These are phyloP conservation scores for Sebastolobus altivelis DNA, from an alignment of 2,797 vertebrate genomes.

Conservation along the genomic window DNA sequence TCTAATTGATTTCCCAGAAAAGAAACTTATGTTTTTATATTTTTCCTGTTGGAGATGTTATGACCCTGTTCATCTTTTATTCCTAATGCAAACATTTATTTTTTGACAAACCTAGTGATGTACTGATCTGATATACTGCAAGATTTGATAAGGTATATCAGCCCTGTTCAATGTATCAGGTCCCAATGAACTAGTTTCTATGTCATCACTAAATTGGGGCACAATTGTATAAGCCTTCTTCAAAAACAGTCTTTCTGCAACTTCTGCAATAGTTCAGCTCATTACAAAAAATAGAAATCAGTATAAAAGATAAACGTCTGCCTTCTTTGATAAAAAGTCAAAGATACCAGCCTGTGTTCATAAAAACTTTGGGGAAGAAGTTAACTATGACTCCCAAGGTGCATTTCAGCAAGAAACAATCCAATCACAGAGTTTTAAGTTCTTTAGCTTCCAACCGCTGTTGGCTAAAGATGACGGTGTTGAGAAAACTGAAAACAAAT, in stretches of 20 bases:
- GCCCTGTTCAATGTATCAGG: background rate
- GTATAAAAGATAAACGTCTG: background rate
- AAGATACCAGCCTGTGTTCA: background rate
- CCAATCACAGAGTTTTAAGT: background rate
- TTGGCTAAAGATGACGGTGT: too few species aligned
- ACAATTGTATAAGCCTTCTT: background rate
- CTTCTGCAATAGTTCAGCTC: background rate
- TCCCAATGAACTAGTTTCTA: background rate
- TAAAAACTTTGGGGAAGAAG: background rate
- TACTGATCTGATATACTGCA: background rate
- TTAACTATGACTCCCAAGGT: background rate
- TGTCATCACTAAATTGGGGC: background rate
- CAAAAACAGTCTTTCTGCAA: background rate
- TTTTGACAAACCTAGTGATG: background rate
- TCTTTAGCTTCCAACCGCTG: background rate
- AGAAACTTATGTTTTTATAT: background rate
- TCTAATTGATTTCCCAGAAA: slow-evolving; percentile 31
- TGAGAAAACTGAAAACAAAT: too few species aligned
- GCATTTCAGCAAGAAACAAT: background rate
- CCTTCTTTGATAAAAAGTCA: background rate
- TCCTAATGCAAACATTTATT: background rate
- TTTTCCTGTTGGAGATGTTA: background rate
- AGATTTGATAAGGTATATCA: background rate
- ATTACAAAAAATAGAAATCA: background rate
- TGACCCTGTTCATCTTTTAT: background rate